phyloP scores from a whole-genome alignment of 92 coral and sea anemone genomes.

The Phenganax subtilis region DNA sequence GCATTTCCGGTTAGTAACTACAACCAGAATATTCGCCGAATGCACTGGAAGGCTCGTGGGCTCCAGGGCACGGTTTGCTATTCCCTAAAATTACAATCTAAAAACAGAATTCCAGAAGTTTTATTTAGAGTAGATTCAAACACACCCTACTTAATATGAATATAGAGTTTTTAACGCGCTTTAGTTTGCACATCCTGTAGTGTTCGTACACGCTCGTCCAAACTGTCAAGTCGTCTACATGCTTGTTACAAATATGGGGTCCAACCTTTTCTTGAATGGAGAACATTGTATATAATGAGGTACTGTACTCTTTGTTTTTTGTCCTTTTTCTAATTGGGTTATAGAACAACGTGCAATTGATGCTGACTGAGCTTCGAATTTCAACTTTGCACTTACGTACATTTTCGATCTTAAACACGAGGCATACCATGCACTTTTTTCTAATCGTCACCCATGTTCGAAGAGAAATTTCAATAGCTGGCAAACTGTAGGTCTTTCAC shows the following conservation, averaged over 20 bases:
- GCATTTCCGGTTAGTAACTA: slow-evolving; percentile 17
- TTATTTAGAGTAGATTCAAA: too few species aligned
- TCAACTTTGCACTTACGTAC: neutral
- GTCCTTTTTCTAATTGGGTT: neutral
- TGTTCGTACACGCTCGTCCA: neutral
- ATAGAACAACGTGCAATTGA: slow-evolving; percentile 2
- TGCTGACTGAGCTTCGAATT: neutral
- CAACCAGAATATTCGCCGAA: slow-evolving; percentile 19
- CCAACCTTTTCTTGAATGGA: neutral
- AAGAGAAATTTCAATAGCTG: neutral
- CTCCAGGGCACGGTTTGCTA: too few species aligned
- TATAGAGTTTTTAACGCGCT: too few species aligned
- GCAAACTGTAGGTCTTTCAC: neutral
- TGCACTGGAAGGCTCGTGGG: neutral
- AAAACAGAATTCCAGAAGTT: too few species aligned
- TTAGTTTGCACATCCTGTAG: neutral
- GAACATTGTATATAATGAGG: neutral
- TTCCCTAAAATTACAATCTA: too few species aligned
- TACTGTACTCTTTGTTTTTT: neutral
- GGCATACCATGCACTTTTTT: neutral
- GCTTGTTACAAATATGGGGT: neutral
- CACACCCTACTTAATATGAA: too few species aligned
- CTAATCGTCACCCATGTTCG: neutral
- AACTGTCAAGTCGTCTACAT: neutral
- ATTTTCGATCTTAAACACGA: neutral